Conservation (phyloP, 2,113 vertebrate species). For the Laticauda laticaudata region DNA sequence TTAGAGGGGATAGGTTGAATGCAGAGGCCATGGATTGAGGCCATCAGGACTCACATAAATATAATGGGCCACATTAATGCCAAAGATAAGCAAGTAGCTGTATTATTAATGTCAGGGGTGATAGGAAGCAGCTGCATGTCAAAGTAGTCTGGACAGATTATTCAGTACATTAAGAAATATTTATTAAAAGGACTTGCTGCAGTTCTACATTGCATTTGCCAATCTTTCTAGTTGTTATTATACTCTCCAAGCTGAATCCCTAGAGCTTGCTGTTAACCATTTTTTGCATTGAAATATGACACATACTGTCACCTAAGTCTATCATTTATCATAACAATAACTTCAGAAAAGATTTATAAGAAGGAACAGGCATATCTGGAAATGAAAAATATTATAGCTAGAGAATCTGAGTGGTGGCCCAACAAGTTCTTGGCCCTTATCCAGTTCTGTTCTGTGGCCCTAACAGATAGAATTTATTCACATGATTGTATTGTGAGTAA, state of each 20-base stretch:
- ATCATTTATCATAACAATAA: neutral
- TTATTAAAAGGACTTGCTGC: constrained; percentile 3
- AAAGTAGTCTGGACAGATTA: neutral
- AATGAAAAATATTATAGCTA: neutral
- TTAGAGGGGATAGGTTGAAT: neutral
- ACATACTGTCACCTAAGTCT: neutral
- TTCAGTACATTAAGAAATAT: constrained; percentile 3
- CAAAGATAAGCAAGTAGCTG: neutral
- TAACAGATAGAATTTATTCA: neutral
- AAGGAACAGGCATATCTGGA: neutral
- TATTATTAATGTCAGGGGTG: constrained; percentile 8
- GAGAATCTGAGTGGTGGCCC: neutral
- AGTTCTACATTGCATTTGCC: neutral
- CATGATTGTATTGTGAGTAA: neutral
- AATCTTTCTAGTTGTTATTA: neutral
- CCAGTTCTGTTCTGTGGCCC: neutral
- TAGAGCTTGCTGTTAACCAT: no score
- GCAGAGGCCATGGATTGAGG: neutral
- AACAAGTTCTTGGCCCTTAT: neutral
- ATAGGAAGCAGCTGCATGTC: neutral
- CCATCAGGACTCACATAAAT: neutral
- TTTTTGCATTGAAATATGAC: neutral
- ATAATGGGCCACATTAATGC: constrained; percentile 9
- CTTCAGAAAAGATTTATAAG: neutral
- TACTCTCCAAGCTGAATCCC: neutral